Base-by-base conservation (phyloP, 2,113 vertebrate species). In the Stegostoma tigrinum region DNA sequence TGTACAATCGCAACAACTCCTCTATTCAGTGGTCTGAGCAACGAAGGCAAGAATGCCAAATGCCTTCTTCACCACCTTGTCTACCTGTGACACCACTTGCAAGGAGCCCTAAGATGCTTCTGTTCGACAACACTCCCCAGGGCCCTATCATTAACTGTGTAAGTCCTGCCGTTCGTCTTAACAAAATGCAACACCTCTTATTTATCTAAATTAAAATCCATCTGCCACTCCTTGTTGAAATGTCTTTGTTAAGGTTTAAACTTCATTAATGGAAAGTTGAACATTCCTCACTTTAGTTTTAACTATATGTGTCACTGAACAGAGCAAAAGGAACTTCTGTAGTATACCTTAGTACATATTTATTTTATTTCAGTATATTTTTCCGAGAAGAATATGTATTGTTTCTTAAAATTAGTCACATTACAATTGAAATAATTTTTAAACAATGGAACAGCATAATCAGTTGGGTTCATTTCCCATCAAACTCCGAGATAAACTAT, bases 341-440 rank as follows among this genome's bases (percentile, higher is more conserved):
- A 30, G 23, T 45, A 45, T 48, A 89, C 14, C 10, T 89, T 89
- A 64, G 17, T 61, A 5, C 24, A 64, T 7, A 21, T 34, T 66
- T 66, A 21, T 67, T n/a, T 38, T 93, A 83, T 42, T 83, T 83
- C 38, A 45, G 38, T 83, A 3, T 67, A 66, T 61, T 93, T 38
- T 34, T 21, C 61, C 55, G 2, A 61, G 52, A 30, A 91, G 52
- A 91, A n/a, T 1, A n/a, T n/a, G 30, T 91, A 64, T 64, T 91
- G 7, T 19, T 15, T n/a, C 55, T 93, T 67, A 38, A 93, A 38
- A 38, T 7, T 38, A 93, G 23, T 38, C n/a, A 19, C n/a, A 38
- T 34, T n/a, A 38, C 30, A 17, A 93, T 93, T 23, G n/a, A 93
- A 93, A 64, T 93, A 93, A 66, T 66, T 66, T 93, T 93, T 66